Evolutionary conservation across 2,888 invertebrate species (phyloP), one percentile per base, ranked within the genome.

Genomic region (Macaria liturata): DNA sequence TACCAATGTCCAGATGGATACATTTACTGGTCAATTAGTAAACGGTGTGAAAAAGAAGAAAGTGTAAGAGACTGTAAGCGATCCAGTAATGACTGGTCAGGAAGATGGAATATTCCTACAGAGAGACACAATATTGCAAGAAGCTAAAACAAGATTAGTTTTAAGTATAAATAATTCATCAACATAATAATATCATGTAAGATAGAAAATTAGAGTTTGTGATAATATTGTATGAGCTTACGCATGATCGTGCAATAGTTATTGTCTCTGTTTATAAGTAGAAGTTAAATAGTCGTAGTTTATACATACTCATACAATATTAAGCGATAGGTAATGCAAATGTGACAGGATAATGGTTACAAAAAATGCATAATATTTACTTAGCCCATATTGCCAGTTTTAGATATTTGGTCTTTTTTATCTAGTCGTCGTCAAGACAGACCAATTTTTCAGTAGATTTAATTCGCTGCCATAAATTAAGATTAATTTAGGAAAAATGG

Each of bases 1-100:
- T 95, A 95, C 79, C 95, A 95, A 72, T 97, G 97, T 83, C 97
- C 97, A 0, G 89, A 94, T 70, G 94, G 95, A 46, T 96, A 94
- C 70, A 92, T 95, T 4, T 97, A 95, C 78, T 97, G 96, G 96
- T 93, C 95, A 46, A 93, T 95, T 3, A 96, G 96, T 69, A 94
- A 95, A 81, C 92, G 95, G 74, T 97, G 97, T 77, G 97, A 97
- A 83, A 93, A 93, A 46, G 86, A 89, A 0, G 84, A 90, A 46
- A 93, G 93, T 74, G 83, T 96, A 50, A 91, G 93, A 55, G 93
- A 93, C 74, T 97, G 96, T 54, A 86, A 86, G 61, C 80, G 83
- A 49, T 80, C 88, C 20, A 71, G 72, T 32, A 86, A 83, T 43
- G 74, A 81, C 49, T 92, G 92, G 92, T 76, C 65, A 43, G 88